These are phyloP conservation scores for Opisthograptis luteolata DNA, from an alignment of 2,888 invertebrate genomes.

Conservation along the genomic window DNA sequence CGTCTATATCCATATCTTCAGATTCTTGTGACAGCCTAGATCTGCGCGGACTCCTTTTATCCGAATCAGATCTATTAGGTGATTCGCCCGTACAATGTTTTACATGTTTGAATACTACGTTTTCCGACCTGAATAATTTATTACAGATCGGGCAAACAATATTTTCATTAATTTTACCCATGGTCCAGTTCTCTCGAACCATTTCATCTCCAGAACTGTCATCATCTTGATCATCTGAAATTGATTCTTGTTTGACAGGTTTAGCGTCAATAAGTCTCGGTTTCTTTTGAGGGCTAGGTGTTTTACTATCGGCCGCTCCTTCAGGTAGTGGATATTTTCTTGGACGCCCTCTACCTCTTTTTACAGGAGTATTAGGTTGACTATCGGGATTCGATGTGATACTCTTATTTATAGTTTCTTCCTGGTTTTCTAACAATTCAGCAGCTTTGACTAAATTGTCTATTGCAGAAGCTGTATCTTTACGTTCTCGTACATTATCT, in stretches of 20 bases:
- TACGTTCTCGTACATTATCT: constrained; percentile 45
- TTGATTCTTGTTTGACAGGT: constrained; percentile 43
- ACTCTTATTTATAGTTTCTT: constrained; percentile 51
- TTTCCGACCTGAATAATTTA: constrained; percentile 78
- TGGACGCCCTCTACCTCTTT: constrained; percentile 76
- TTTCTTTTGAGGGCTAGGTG: constrained; percentile 67
- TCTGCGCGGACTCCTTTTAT: constrained; percentile 62
- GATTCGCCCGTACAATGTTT: constrained; percentile 80
- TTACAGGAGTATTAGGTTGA: constrained; percentile 61
- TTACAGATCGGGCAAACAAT: constrained; percentile 80
- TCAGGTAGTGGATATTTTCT: constrained; percentile 74
- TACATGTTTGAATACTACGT: constrained; percentile 80
- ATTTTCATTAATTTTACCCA: constrained; percentile 82
- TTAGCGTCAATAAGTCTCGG: constrained; percentile 64
- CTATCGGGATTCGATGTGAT: constrained; percentile 44
- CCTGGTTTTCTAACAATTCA: constrained; percentile 73
- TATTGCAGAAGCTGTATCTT: constrained; percentile 68
- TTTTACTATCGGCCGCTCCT: constrained; percentile 47
- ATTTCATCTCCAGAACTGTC: constrained; percentile 59
- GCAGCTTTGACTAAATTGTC: constrained; percentile 79
- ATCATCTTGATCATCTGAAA: constrained; percentile 45
- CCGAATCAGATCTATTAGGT: constrained; percentile 73
- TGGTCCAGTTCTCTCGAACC: constrained; percentile 77
- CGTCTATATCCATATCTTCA: constrained; percentile 59
- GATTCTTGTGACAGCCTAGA: constrained; percentile 60